Evolutionary conservation across 2,113 vertebrate genomes (phyloP).

Genomic region (Triplophysa tibetana): DNA sequence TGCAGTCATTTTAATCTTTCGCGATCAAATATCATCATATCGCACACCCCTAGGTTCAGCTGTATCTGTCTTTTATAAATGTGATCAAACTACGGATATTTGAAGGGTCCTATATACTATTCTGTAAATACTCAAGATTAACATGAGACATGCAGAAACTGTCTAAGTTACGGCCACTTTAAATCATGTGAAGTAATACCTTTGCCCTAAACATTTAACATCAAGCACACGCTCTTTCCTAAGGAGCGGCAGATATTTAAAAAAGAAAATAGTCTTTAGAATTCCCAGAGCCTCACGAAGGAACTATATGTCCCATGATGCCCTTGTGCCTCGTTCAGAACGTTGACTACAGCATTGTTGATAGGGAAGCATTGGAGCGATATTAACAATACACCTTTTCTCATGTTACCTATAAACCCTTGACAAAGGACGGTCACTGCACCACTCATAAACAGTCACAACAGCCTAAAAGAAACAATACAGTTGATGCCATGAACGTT

Average conservation of each 20-base stretch:
- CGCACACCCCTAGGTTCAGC: no score
- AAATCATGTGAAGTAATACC: background rate
- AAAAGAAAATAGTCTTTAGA: conserved; percentile 1
- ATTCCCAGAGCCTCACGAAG: conserved; percentile 43
- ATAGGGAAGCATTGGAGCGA: conserved; percentile 18
- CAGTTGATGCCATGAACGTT: no score
- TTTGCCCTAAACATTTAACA: background rate
- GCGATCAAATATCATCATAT: no score
- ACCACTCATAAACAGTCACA: no score
- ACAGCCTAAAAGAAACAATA: no score
- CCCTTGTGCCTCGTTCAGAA: conserved; percentile 13
- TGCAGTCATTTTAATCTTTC: no score
- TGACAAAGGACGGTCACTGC: background rate
- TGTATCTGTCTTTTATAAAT: no score
- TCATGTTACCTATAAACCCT: background rate
- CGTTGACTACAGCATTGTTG: conserved; percentile 27
- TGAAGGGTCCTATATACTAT: no score
- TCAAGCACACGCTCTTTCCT: background rate
- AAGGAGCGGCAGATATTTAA: conserved; percentile 2
- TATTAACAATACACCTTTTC: background rate
- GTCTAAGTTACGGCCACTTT: no score
- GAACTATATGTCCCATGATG: conserved; percentile 15
- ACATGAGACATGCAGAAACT: no score
- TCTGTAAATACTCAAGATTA: no score
- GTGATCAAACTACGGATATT: no score